These are phyloP conservation scores for Caradrina kadenii DNA, from an alignment of 2,888 invertebrate genomes.

Conservation along the genomic window DNA sequence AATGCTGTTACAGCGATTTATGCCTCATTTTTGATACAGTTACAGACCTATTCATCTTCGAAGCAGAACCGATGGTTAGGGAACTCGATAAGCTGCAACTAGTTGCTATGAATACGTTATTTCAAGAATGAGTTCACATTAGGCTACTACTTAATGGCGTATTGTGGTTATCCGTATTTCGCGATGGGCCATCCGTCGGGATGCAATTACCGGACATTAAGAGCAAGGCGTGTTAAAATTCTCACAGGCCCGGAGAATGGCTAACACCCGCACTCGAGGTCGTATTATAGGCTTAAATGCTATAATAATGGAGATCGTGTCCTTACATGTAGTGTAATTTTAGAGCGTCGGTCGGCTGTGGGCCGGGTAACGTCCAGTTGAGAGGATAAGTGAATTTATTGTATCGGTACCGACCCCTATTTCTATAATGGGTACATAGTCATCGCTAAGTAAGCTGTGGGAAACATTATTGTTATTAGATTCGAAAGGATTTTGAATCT, in stretches of 20 bases:
- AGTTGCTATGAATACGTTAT: conserved; percentile 49
- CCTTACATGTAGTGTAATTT: conserved; percentile 75
- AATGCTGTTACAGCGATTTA: conserved; percentile 31
- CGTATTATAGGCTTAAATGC: conserved; percentile 80
- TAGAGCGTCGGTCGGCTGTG: conserved; percentile 52
- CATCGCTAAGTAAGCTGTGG: conserved; percentile 33
- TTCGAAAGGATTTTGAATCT: background rate
- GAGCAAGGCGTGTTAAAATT: conserved; percentile 83
- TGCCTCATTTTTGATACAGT: conserved; percentile 42
- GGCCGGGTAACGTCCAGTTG: conserved; percentile 52
- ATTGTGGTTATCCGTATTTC: conserved; percentile 50
- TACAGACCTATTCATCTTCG: conserved; percentile 42
- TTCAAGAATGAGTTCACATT: conserved; percentile 57
- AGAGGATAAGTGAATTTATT: conserved; percentile 52
- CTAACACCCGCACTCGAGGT: conserved; percentile 78
- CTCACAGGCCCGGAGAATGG: conserved; percentile 81
- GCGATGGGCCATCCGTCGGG: conserved; percentile 52
- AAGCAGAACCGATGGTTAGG: conserved; percentile 43
- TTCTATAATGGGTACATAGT: conserved; percentile 46
- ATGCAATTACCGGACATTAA: conserved; percentile 82
- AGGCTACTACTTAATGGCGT: conserved; percentile 44
- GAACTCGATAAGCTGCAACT: conserved; percentile 28
- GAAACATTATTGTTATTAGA: conserved; percentile 33
- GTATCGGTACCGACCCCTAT: conserved; percentile 48
- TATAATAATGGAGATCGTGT: conserved; percentile 80